A percentile compares a stretch with the other conserved stretches of the same genome.
phyloP scores from a whole-genome alignment of 2,113 vertebrate species.

The Heterotis niloticus region DNA sequence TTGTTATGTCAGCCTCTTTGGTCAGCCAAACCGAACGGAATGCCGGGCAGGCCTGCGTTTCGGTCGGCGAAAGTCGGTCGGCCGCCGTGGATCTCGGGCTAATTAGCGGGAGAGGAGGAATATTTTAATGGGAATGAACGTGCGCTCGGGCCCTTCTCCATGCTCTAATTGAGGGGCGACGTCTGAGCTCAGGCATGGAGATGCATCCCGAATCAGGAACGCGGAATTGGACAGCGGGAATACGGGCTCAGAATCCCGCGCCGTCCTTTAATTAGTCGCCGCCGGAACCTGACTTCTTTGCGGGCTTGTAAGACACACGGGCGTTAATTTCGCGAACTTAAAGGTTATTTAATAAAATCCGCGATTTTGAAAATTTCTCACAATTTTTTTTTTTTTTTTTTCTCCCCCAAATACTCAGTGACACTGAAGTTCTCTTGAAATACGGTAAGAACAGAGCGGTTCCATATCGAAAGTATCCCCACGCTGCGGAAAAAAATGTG shows the following conservation, averaged over 20 bases:
- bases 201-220: constrained; percentile 9
- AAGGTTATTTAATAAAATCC: neutral
- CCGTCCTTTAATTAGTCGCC: constrained; percentile 57
- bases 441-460: neutral
- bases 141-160: constrained; percentile 54
- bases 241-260: constrained; percentile 57
- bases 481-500: constrained; percentile 2
- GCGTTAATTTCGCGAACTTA: neutral
- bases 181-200: constrained; percentile 40
- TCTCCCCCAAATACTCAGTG: neutral
- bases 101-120: constrained; percentile 68
- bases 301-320: constrained; percentile 27
- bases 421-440: no score
- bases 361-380: neutral
- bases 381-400: neutral
- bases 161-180: constrained; percentile 63
- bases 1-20: constrained; percentile 69
- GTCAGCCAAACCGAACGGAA: constrained; percentile 72
- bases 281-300: constrained; percentile 57
- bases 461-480: neutral
- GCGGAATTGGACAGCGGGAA: constrained; percentile 23
- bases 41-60: constrained; percentile 53
- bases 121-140: constrained; percentile 69
- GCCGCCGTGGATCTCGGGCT: constrained; percentile 56
- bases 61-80: constrained; percentile 42